phyloP scores from a whole-genome alignment of 2,797 vertebrate species.

The Phalloptychus januarius region DNA sequence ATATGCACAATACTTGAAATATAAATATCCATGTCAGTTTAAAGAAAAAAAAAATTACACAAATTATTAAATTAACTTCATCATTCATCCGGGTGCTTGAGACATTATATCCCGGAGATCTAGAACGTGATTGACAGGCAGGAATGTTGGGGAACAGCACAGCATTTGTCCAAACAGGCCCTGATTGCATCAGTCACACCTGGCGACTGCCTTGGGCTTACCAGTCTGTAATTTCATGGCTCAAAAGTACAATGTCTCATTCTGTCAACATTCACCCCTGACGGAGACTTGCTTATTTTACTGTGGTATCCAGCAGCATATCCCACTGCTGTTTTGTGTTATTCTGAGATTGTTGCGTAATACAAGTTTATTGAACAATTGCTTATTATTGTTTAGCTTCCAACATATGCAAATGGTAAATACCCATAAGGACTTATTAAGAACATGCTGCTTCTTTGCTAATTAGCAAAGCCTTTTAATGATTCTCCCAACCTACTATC shows the following conservation, averaged over 20 bases:
- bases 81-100: conserved; percentile 34
- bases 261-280: conserved; percentile 84
- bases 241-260: conserved; percentile 85
- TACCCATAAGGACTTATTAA: conserved; percentile 33
- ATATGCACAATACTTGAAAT: background rate
- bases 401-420: conserved; percentile 41
- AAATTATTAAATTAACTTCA: conserved; percentile 34
- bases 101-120: conserved; percentile 62
- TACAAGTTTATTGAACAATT: background rate
- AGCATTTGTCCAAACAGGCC: conserved; percentile 85
- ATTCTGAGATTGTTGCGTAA: conserved; percentile 14
- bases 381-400: conserved; percentile 9
- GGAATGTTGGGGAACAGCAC: conserved; percentile 72
- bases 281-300: conserved; percentile 72
- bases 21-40: background rate
- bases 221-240: conserved; percentile 85
- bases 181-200: conserved; percentile 86
- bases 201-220: conserved; percentile 86
- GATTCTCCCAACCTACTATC: conserved; percentile 35
- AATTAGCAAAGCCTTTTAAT: conserved; percentile 37
- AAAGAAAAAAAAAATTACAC: background rate
- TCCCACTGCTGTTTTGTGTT: conserved; percentile 23
- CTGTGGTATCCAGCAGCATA: conserved; percentile 42
- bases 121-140: conserved; percentile 69
- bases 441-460: conserved; percentile 28